These are phyloP conservation scores for Lepus oiostolus DNA, from an alignment of 2,797 vertebrate species.

Conservation along the genomic window DNA sequence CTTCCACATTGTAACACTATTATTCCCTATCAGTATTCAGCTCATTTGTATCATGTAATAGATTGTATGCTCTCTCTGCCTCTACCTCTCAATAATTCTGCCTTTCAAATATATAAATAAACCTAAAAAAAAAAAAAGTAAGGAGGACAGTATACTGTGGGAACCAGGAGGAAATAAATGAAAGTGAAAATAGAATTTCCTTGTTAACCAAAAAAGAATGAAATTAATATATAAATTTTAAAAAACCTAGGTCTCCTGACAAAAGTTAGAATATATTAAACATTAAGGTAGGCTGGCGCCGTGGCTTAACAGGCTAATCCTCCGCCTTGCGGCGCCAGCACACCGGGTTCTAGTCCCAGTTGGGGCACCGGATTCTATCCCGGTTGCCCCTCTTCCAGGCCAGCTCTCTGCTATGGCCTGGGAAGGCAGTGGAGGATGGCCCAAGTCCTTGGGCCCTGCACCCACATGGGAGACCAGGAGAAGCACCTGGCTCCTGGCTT, in stretches of 20 bases:
- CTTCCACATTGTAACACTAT: neutral
- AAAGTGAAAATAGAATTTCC: constrained; percentile 15
- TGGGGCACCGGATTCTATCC: too few species aligned
- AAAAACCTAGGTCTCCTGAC: neutral
- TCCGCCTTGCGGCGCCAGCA: too few species aligned
- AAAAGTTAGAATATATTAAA: neutral
- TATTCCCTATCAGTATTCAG: neutral
- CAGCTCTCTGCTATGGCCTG: too few species aligned
- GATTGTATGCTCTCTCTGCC: neutral
- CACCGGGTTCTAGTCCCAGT: too few species aligned
- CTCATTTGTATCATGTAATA: constrained; percentile 8
- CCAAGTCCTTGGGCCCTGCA: too few species aligned
- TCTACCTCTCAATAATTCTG: too few species aligned
- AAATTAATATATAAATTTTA: neutral
- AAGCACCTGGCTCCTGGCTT: too few species aligned
- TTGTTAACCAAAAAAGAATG: neutral
- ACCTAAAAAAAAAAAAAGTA: neutral
- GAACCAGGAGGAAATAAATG: neutral
- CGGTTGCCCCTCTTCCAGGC: too few species aligned
- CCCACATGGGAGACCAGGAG: too few species aligned
- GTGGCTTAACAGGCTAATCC: too few species aligned
- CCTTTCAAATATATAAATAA: too few species aligned
- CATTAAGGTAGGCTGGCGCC: neutral
- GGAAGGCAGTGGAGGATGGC: too few species aligned
- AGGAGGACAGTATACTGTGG: neutral